These are phyloP conservation scores for Bos indicus DNA, from an alignment of 2,113 vertebrate species.

Conservation along the genomic window DNA sequence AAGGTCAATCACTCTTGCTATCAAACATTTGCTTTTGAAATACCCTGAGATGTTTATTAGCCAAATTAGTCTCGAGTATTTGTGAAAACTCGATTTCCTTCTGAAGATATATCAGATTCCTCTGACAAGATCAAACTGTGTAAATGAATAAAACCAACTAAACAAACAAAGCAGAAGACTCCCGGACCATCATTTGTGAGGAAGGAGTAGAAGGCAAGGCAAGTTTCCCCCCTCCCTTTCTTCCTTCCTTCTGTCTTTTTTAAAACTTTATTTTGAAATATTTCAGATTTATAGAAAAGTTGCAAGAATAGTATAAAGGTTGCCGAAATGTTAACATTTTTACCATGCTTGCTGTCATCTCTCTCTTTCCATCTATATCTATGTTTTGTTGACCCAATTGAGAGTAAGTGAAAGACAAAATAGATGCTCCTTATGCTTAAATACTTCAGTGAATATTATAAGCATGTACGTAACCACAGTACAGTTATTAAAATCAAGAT, in stretches of 20 bases:
- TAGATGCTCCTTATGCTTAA: background rate
- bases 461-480: background rate
- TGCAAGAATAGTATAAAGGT: background rate
- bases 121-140: background rate
- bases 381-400: background rate
- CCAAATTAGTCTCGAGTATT: background rate
- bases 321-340: background rate
- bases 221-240: background rate
- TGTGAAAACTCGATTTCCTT: background rate
- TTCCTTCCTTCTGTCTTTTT: background rate
- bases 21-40: background rate
- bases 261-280: constrained; percentile 28
- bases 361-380: background rate
- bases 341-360: background rate
- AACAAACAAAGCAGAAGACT: background rate
- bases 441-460: background rate
- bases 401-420: background rate
- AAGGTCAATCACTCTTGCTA: background rate
- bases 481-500: background rate
- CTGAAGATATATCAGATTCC: background rate
- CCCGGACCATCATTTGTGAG: background rate
- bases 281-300: constrained; percentile 26
- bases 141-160: background rate
- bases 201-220: background rate
- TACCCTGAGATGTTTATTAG: background rate